Evolutionary conservation across 1,140 invertebrate genomes (phyloP).

Genomic region (Oppia nitens): DNA sequence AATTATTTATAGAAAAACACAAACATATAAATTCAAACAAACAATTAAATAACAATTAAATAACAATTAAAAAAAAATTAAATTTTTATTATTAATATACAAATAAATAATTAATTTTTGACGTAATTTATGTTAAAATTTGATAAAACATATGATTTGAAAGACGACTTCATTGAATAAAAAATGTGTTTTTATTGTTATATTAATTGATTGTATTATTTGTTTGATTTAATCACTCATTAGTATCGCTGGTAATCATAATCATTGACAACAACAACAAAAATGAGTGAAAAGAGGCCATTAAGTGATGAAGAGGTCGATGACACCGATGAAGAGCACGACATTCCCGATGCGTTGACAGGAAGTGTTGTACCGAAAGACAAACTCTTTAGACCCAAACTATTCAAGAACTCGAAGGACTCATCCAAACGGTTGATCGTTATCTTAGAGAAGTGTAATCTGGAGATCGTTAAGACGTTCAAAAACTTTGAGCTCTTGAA

Average conservation of each 20-base stretch:
- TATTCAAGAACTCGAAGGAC: conserved; percentile 33
- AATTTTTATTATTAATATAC: too few species aligned
- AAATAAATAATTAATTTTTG: too few species aligned
- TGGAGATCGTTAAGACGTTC: conserved; percentile 86
- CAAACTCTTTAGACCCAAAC: conserved; percentile 11
- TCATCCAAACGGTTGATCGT: conserved; percentile 81
- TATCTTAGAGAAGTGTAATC: conserved; percentile 77
- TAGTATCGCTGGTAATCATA: too few species aligned
- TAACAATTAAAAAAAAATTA: too few species aligned
- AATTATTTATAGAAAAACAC: too few species aligned
- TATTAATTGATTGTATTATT: not conserved
- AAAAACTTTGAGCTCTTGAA: conserved; percentile 78
- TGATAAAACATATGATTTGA: too few species aligned
- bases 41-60: too few species aligned
- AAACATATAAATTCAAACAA: too few species aligned
- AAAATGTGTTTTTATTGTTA: not conserved
- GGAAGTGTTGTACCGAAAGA: not conserved
- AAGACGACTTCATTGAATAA: too few species aligned
- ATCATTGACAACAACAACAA: too few species aligned
- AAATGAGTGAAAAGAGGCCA: not conserved
- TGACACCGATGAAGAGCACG: not conserved
- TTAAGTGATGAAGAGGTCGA: not conserved
- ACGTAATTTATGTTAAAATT: too few species aligned
- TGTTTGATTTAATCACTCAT: too few species aligned
- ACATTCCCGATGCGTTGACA: conserved; percentile 8